Percentiles rank a stretch among this genome's conserved stretches.
Conservation (phyloP, 2,888 invertebrate species). For the Dendrolimus pini region DNA sequence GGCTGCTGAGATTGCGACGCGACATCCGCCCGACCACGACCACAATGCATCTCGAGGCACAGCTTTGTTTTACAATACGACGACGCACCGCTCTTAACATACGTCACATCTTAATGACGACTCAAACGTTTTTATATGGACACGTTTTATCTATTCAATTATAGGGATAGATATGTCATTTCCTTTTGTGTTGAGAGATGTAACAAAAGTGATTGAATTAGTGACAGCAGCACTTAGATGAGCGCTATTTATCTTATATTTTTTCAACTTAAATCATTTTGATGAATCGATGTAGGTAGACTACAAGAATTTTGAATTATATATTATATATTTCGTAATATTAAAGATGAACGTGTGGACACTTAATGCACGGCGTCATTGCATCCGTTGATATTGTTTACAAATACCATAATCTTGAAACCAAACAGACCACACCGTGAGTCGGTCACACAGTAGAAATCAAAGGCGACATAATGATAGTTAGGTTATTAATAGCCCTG, state of each 20-base stretch:
- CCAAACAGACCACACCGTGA: not conserved
- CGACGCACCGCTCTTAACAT: slow-evolving; percentile 57
- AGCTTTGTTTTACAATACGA: slow-evolving; percentile 61
- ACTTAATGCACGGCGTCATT: not conserved
- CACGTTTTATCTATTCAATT: not conserved
- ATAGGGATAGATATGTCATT: not conserved
- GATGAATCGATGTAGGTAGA: too few species aligned
- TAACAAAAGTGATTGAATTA: not conserved
- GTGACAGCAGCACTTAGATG: not conserved
- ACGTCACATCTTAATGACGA: slow-evolving; percentile 31
- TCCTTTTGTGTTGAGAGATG: not conserved
- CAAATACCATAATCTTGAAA: not conserved
- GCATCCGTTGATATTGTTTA: not conserved
- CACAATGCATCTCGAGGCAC: slow-evolving; percentile 67
- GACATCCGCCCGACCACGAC: slow-evolving; percentile 72
- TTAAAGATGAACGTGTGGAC: too few species aligned
- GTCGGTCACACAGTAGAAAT: not conserved
- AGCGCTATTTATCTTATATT: too few species aligned
- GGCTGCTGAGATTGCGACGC: slow-evolving; percentile 74
- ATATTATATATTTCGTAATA: too few species aligned
- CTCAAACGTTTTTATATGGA: not conserved
- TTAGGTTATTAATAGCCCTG: not conserved
- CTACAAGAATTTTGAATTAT: too few species aligned
- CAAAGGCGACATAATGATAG: not conserved
- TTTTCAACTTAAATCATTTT: too few species aligned